These are phyloP conservation scores for Thunnus maccoyii DNA, from an alignment of 2,113 vertebrate genomes.

Conservation along the genomic window DNA sequence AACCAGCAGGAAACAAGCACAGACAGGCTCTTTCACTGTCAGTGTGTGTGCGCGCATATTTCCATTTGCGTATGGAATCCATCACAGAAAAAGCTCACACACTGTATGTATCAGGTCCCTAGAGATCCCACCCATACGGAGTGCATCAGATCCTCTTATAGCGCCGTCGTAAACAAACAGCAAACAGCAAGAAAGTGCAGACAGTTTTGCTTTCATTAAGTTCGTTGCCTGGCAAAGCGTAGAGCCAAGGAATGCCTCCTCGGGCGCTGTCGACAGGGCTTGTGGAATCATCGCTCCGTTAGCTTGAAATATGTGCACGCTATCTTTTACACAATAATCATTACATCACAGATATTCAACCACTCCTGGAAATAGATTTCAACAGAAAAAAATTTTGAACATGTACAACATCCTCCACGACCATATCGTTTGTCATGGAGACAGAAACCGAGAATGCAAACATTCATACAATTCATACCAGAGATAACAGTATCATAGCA, in stretches of 20 bases:
- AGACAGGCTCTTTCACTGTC: slow-evolving; percentile 1
- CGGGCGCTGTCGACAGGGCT: background rate
- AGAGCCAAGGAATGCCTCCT: background rate
- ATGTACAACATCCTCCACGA: background rate
- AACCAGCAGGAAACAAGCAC: background rate
- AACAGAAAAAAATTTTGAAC: background rate
- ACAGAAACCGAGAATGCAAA: background rate
- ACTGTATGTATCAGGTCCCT: background rate
- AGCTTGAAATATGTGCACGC: background rate
- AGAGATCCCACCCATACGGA: slow-evolving; percentile 13
- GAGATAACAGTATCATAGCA: background rate
- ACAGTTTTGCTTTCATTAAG: slow-evolving; percentile 22
- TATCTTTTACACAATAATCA: background rate
- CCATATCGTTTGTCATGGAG: background rate
- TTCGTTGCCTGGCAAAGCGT: background rate
- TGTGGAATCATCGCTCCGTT: background rate
- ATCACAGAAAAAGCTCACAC: background rate
- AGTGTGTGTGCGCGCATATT: background rate
- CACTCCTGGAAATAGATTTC: background rate
- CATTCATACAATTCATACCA: background rate
- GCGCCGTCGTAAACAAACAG: slow-evolving; percentile 10
- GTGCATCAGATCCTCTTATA: slow-evolving; percentile 5
- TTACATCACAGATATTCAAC: background rate
- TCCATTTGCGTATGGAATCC: background rate
- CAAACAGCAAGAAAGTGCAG: slow-evolving; percentile 9